These are phyloP conservation scores for Rynchops niger DNA, from an alignment of 2,113 vertebrate genomes.

Conservation along the genomic window DNA sequence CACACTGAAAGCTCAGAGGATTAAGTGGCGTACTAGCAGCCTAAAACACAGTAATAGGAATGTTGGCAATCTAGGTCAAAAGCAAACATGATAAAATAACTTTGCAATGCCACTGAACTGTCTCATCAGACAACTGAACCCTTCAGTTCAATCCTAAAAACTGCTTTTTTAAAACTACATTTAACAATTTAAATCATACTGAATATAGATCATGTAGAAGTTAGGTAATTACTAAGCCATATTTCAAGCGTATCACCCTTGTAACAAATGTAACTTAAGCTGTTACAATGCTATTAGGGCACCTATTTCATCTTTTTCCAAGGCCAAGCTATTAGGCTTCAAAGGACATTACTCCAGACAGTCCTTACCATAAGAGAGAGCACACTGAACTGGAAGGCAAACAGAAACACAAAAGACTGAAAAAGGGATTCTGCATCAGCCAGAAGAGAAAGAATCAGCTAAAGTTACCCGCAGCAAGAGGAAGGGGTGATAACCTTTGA, in stretches of 20 bases:
- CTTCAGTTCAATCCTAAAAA: not conserved
- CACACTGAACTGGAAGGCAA: not conserved
- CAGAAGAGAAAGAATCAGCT: not conserved
- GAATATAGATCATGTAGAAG: not conserved
- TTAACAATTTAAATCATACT: not conserved
- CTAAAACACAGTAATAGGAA: slow-evolving; percentile 68
- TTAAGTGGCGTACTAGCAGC: slow-evolving; percentile 96
- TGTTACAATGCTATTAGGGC: not conserved
- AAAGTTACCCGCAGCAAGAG: not conserved
- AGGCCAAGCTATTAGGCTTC: not conserved
- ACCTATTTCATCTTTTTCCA: not conserved
- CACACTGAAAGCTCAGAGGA: slow-evolving; percentile 95
- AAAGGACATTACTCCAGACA: not conserved
- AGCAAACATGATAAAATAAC: not conserved
- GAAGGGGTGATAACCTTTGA: not conserved
- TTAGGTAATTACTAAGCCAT: not conserved
- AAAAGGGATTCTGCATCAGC: not conserved
- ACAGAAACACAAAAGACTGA: not conserved
- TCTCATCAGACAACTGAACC: not conserved
- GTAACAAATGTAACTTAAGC: not conserved
- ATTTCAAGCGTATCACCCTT: not conserved
- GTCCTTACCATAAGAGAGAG: not conserved
- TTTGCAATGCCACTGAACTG: not conserved
- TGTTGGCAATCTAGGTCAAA: not conserved
- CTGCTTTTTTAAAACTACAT: not conserved